A percentile compares a stretch with the other conserved stretches of the same genome.
Evolutionary conservation across 2,113 vertebrate genomes (phyloP).

Genomic region (Cygnus buccinator): DNA sequence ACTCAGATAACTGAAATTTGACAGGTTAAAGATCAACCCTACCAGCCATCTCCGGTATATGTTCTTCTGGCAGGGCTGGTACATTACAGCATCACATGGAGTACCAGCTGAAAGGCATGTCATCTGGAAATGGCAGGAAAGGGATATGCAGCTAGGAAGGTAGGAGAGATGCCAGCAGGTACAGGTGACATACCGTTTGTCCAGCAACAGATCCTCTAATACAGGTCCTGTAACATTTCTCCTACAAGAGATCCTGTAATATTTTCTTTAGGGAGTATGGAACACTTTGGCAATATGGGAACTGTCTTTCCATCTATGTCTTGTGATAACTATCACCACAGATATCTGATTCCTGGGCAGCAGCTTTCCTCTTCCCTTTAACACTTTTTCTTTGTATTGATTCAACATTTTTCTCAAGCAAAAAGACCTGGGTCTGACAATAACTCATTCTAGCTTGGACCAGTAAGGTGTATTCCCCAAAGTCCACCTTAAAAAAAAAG

Average conservation of each 20-base stretch:
- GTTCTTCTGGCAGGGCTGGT: neutral
- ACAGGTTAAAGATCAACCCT: neutral
- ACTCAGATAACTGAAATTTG: neutral
- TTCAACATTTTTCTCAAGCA: neutral
- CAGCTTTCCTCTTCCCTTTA: neutral
- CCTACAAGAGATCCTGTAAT: neutral
- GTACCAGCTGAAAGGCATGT: neutral
- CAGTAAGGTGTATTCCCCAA: constrained; percentile 31
- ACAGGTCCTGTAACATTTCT: neutral
- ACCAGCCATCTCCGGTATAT: neutral
- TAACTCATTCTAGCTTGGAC: constrained; percentile 8
- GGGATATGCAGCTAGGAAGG: neutral
- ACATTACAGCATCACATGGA: neutral
- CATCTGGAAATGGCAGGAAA: neutral
- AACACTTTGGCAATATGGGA: neutral
- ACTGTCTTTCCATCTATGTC: neutral
- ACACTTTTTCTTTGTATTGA: neutral
- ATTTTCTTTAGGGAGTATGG: neutral
- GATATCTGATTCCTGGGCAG: neutral
- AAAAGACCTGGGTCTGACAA: constrained; percentile 39
- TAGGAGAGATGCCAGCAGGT: neutral
- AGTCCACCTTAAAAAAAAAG: constrained; percentile 23
- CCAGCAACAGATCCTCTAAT: neutral
- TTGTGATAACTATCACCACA: neutral
- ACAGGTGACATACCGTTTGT: neutral